Conservation (phyloP, 1,140 invertebrate species). For the Augochlora pura region DNA sequence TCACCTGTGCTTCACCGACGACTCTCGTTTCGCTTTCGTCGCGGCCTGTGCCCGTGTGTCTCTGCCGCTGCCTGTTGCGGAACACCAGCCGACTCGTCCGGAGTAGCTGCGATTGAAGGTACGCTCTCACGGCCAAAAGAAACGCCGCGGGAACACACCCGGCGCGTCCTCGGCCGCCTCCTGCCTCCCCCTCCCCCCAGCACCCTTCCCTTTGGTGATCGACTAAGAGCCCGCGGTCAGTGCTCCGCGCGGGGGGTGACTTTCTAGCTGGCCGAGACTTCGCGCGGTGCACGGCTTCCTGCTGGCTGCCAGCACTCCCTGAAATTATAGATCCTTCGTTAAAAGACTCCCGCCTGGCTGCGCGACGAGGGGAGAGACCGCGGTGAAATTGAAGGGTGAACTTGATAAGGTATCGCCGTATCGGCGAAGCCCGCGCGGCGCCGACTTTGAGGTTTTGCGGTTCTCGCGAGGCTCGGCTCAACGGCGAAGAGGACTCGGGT, state of each 20-base stretch:
- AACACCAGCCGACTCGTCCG: conserved; percentile 14
- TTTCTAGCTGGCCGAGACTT: background rate
- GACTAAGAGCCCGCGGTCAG: too few relatives aligned
- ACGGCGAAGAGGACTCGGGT: too few relatives aligned
- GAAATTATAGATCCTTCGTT: conserved; percentile 1
- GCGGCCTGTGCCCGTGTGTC: background rate
- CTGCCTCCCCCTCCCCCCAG: too few relatives aligned
- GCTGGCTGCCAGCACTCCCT: background rate
- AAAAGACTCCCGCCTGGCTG: background rate
- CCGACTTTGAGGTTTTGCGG: too few relatives aligned
- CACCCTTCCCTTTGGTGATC: too few relatives aligned
- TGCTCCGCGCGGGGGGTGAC: background rate
- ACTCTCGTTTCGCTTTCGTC: conserved; percentile 39
- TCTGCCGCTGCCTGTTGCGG: conserved; percentile 43
- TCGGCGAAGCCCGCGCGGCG: too few relatives aligned
- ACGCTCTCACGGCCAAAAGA: background rate
- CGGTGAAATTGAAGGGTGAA: too few relatives aligned
- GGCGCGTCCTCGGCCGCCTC: too few relatives aligned
- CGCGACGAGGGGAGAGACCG: background rate
- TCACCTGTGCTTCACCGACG: background rate
- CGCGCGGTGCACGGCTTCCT: background rate
- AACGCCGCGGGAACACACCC: too few relatives aligned
- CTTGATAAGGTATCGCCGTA: too few relatives aligned
- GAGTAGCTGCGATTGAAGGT: conserved; percentile 35
- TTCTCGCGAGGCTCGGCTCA: too few relatives aligned